Conservation (phyloP, 2,797 vertebrate genomes). For the Hapalemur alaotrensis region DNA sequence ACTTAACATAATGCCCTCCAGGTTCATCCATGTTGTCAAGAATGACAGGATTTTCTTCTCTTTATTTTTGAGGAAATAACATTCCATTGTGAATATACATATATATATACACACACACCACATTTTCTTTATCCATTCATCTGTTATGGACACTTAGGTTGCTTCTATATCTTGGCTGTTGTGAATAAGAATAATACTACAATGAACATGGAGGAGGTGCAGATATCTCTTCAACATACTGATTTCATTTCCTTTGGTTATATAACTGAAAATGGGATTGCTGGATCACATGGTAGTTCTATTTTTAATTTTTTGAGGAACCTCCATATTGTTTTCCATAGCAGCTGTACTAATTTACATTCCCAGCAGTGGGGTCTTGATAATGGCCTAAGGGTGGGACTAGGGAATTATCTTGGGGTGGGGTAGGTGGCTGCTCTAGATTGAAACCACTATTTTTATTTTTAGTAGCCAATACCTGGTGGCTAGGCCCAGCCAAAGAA, state of each 20-base stretch:
- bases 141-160: not conserved
- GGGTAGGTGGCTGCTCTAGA: not conserved
- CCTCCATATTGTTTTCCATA: not conserved
- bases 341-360: not conserved
- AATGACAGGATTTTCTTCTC: not conserved
- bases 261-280: not conserved
- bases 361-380: not conserved
- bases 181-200: not conserved
- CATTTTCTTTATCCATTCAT: not conserved
- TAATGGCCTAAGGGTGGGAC: not conserved
- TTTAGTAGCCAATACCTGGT: not conserved
- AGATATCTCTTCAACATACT: not conserved
- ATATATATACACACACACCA: not conserved
- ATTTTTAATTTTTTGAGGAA: not conserved
- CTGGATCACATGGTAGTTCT: not conserved
- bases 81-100: not conserved
- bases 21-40: not conserved
- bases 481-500: not conserved
- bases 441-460: conserved; percentile 1
- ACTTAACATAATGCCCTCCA: not conserved
- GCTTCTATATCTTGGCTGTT: not conserved
- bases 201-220: not conserved
- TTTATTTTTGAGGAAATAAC: not conserved
- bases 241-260: not conserved
- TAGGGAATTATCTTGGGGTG: not conserved